Evolutionary conservation across 2,888 invertebrate species (phyloP).

Genomic region (Allacma fusca): DNA sequence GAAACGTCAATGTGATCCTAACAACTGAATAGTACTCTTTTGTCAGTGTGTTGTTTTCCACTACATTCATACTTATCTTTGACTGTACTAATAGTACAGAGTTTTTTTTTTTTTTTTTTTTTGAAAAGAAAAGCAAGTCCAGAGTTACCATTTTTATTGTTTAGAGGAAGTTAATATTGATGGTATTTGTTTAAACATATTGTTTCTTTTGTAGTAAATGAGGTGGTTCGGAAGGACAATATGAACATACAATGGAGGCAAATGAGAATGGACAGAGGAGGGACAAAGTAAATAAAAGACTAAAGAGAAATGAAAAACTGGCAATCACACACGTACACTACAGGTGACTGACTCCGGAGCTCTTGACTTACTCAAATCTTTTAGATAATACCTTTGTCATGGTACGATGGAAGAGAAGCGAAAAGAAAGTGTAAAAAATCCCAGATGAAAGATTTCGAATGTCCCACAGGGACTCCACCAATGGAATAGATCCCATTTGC

Average conservation of each 20-base stretch:
- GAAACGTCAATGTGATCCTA: conserved; percentile 7
- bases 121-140: too few relatives aligned
- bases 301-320: background rate
- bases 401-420: conserved; percentile 68
- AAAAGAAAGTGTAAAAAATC: conserved; percentile 72
- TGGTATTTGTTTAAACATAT: too few relatives aligned
- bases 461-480: conserved; percentile 74
- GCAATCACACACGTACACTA: background rate
- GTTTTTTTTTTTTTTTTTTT: too few relatives aligned
- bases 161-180: too few relatives aligned
- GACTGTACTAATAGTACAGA: too few relatives aligned
- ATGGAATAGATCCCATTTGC: conserved; percentile 89
- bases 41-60: too few relatives aligned
- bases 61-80: too few relatives aligned
- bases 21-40: conserved; percentile 1
- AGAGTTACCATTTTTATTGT: too few relatives aligned
- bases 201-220: too few relatives aligned
- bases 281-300: background rate
- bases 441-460: conserved; percentile 77
- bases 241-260: too few relatives aligned
- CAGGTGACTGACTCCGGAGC: conserved; percentile 17
- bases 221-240: too few relatives aligned
- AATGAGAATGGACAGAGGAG: background rate
- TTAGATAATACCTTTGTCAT: conserved; percentile 49
- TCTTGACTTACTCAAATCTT: conserved; percentile 32